Conservation (phyloP, 2,888 invertebrate genomes). For the Selenia dentaria region DNA sequence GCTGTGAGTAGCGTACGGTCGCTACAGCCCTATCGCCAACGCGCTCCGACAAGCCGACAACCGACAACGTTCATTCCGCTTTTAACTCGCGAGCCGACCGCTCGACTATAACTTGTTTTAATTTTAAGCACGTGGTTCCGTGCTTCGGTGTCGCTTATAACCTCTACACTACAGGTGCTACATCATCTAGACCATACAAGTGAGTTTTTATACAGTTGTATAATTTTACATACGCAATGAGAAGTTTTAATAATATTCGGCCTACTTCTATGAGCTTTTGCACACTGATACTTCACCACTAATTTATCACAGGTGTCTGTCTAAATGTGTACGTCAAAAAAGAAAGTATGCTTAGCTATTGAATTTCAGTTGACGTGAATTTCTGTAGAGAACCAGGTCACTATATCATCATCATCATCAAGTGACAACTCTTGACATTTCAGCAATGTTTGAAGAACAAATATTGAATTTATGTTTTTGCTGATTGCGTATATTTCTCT, state of each 20-base stretch:
- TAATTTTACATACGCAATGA: constrained; percentile 27
- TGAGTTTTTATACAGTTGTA: constrained; percentile 12
- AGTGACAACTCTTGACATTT: too few species aligned
- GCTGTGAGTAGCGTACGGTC: constrained; percentile 14
- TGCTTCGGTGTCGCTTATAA: constrained; percentile 59
- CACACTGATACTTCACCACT: constrained; percentile 13
- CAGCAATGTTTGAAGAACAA: too few species aligned
- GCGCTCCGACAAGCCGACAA: too few species aligned
- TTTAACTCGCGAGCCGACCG: constrained; percentile 58
- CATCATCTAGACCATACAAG: constrained; percentile 7
- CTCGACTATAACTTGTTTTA: constrained; percentile 50
- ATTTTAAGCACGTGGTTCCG: constrained; percentile 71
- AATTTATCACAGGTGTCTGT: constrained; percentile 6
- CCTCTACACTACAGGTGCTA: constrained; percentile 41
- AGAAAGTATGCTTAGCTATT: background rate
- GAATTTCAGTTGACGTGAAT: constrained; percentile 10
- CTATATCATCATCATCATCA: background rate
- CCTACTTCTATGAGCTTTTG: background rate
- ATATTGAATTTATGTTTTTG: too few species aligned
- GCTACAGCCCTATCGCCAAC: constrained; percentile 10
- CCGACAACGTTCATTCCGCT: constrained; percentile 61
- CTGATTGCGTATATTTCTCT: too few species aligned
- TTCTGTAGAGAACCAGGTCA: constrained; percentile 13
- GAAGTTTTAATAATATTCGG: too few species aligned
- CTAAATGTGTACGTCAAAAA: constrained; percentile 1